A percentile compares a stretch with the other conserved stretches of the same genome.
Evolutionary conservation across 1,140 invertebrate species (phyloP).

Genomic region (Tetranychus cinnabarinus): DNA sequence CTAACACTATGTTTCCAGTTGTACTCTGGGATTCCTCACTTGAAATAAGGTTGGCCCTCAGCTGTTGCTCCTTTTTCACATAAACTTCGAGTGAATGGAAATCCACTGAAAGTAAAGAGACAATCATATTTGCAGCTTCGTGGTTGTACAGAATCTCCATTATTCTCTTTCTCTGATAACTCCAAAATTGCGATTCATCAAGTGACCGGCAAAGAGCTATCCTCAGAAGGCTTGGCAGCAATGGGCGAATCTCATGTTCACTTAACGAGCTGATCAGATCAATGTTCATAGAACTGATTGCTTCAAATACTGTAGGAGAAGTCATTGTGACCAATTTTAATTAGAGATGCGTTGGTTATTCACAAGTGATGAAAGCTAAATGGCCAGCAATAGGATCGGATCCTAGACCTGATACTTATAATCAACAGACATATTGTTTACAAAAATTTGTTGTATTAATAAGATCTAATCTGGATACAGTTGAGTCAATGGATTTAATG

Average conservation of each 20-base stretch:
- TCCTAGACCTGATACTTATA: too few species aligned
- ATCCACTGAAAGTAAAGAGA: constrained; percentile 74
- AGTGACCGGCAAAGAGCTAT: constrained; percentile 74
- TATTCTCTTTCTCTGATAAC: constrained; percentile 58
- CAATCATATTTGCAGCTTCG: constrained; percentile 79
- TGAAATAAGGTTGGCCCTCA: constrained; percentile 45
- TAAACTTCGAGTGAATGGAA: constrained; percentile 77
- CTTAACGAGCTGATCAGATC: constrained; percentile 22
- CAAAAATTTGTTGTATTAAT: too few species aligned
- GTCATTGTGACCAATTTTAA: too few species aligned
- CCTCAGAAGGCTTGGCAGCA: constrained; percentile 65
- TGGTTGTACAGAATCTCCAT: constrained; percentile 65
- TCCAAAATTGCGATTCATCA: constrained; percentile 57
- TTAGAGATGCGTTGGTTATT: too few species aligned
- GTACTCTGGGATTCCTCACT: constrained; percentile 9
- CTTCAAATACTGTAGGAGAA: neutral
- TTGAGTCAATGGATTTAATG: too few species aligned
- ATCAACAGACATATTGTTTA: too few species aligned
- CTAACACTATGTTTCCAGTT: neutral
- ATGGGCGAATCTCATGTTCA: constrained; percentile 50
- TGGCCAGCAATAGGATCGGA: too few species aligned
- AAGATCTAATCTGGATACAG: too few species aligned
- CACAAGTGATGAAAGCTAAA: too few species aligned
- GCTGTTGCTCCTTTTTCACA: constrained; percentile 50
- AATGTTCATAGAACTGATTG: constrained; percentile 3